Evolutionary conservation across 2,888 invertebrate genomes (phyloP), one percentile per base, ranked within the genome.

Genomic region (Brachypalpus laphriformis): DNA sequence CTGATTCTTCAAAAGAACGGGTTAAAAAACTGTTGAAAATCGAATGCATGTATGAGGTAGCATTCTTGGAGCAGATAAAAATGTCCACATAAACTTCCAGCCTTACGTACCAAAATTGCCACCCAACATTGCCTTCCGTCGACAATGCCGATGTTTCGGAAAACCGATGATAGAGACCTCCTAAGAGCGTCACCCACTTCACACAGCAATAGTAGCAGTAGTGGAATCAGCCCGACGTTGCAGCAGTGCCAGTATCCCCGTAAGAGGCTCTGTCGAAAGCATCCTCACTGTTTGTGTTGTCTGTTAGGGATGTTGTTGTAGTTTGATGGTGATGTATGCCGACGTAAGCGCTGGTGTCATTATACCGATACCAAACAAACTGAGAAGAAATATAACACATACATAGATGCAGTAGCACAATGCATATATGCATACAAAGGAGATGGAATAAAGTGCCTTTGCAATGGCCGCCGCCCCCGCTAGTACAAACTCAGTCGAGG

Each of bases 21-120:
- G 71, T 68, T 72, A 68, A 68, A 82, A 82, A 82, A 72, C 49
- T 66, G 51, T 0, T 76, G 59, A 8, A 45, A 47, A 49, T 61
- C 71, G 34, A 51, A 80, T 80, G 80, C 61, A 78, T 72, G 74
- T 74, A 63, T 78, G 56, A 57, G 78, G 63, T 59, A 49, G 68
- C 28, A 83, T 83, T 72, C 83, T 74, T 83, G 80, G 34, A 68
- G 68, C 49, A 80, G 83, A 83, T 83, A 83, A 83, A 83, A 83
- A 78, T 83, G 80, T 83, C 66, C 82, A 83, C 63, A 77, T 68
- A 68, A 51, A 70, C 68, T 68, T 51, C 25, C 68, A 74, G 34
- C 71, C 54, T 25, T 25, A 5, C 5, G 9, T 61, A 65, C 74
- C 68, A 14, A 83, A 70, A 83, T 83, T 80, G 68, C 82, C 68